Evolutionary conservation across 2,888 invertebrate genomes (phyloP).

Genomic region (Heteromurus nitidus): DNA sequence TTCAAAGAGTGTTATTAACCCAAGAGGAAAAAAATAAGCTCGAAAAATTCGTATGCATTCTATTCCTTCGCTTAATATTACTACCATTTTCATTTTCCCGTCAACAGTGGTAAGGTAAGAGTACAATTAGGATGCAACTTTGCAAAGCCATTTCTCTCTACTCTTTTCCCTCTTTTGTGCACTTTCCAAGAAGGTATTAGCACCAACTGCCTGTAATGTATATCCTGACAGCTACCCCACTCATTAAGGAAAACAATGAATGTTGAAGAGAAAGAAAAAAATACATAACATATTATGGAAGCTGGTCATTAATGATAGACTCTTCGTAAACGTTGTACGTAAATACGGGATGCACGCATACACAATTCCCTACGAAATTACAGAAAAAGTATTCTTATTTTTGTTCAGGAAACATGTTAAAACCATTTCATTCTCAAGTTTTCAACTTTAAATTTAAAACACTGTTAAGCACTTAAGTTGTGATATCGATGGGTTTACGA

Average conservation of each 20-base stretch:
- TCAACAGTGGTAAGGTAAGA: neutral
- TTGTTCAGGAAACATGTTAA: slow-evolving; percentile 2
- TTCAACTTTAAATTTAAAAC: slow-evolving; percentile 10
- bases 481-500: neutral
- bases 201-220: slow-evolving; percentile 59
- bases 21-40: slow-evolving; percentile 8
- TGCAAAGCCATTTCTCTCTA: neutral
- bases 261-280: slow-evolving; percentile 55
- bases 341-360: neutral
- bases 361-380: neutral
- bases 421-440: neutral
- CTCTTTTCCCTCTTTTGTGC: slow-evolving; percentile 6
- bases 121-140: neutral
- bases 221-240: slow-evolving; percentile 44
- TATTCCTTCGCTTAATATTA: no score
- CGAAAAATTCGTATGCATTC: no score
- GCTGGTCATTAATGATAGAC: slow-evolving; percentile 7
- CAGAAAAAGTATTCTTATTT: neutral
- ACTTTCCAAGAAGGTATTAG: slow-evolving; percentile 34
- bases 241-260: slow-evolving; percentile 63
- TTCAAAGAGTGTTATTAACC: slow-evolving; percentile 17
- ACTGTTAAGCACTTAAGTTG: slow-evolving; percentile 9
- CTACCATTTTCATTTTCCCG: slow-evolving; percentile 4
- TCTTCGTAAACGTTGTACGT: no score
- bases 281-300: slow-evolving; percentile 12